Evolutionary conservation across 1,140 invertebrate genomes (phyloP).

Genomic region (Coenobita brevimanus): DNA sequence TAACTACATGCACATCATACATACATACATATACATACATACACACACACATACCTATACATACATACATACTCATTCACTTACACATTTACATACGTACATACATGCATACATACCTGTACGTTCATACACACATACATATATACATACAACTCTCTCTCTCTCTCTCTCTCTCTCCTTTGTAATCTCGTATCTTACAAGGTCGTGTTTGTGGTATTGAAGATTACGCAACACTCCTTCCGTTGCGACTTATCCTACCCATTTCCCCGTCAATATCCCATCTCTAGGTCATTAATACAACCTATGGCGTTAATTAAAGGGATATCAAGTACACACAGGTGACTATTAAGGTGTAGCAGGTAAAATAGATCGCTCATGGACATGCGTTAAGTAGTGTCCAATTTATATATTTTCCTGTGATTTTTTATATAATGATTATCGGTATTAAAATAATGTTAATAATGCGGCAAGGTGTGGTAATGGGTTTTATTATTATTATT

Average conservation of each 20-base stretch:
- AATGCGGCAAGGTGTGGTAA: background rate
- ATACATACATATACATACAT: slow-evolving; percentile 25
- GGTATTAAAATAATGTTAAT: background rate
- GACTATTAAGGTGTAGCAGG: too few relatives aligned
- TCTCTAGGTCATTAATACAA: too few relatives aligned
- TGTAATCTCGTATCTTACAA: background rate
- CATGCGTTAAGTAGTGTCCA: too few relatives aligned
- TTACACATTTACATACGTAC: background rate
- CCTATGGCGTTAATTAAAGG: too few relatives aligned
- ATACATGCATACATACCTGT: background rate
- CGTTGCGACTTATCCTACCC: background rate
- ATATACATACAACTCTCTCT: background rate
- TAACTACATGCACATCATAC: background rate
- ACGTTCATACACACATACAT: too few relatives aligned
- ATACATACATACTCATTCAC: background rate
- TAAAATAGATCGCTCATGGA: too few relatives aligned
- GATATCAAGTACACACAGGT: too few relatives aligned
- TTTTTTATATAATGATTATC: background rate
- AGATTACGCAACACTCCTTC: too few relatives aligned
- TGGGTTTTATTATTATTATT: background rate
- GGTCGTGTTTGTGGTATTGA: background rate
- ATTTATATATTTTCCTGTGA: too few relatives aligned
- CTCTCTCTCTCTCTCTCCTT: slow-evolving; percentile 10
- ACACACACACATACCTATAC: slow-evolving; percentile 1
- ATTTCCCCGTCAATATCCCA: background rate